Percentiles rank a stretch among this genome's conserved stretches.
These are phyloP conservation scores for Coccyzus lansbergi DNA, from an alignment of 2,797 vertebrate genomes.

Conservation along the genomic window DNA sequence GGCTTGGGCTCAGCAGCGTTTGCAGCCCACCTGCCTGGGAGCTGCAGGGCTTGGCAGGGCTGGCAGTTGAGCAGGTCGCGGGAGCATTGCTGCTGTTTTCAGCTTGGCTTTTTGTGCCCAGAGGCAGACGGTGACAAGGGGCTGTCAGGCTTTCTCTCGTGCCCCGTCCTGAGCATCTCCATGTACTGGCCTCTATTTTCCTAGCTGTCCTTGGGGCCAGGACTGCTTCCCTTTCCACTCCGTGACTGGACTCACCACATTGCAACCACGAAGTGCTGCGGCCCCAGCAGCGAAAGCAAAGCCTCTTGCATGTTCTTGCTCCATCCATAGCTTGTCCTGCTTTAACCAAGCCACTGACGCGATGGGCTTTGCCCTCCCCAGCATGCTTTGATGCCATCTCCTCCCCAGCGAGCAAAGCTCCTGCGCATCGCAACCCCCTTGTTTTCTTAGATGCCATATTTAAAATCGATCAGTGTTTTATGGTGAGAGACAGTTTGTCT, in stretches of 20 bases:
- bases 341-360: neutral
- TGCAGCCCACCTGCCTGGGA: neutral
- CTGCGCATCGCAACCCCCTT: neutral
- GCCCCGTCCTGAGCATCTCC: neutral
- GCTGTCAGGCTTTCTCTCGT: neutral
- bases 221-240: neutral
- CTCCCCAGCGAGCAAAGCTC: neutral
- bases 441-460: constrained; percentile 1
- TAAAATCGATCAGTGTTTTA: neutral
- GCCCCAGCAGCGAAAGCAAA: constrained; percentile 3
- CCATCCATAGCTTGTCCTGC: constrained; percentile 27
- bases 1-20: neutral
- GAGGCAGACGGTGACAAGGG: fast-evolving
- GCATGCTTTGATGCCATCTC: constrained; percentile 27
- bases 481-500: neutral
- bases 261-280: neutral
- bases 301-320: constrained; percentile 24
- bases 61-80: neutral
- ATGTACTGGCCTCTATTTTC: neutral
- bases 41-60: neutral
- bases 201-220: neutral
- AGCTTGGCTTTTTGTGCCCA: neutral
- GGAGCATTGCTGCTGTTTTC: fast-evolving
- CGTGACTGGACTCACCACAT: fast-evolving
- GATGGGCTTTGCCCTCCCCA: neutral